These are phyloP conservation scores for Pipra filicauda DNA, from an alignment of 2,113 vertebrate genomes.

Conservation along the genomic window DNA sequence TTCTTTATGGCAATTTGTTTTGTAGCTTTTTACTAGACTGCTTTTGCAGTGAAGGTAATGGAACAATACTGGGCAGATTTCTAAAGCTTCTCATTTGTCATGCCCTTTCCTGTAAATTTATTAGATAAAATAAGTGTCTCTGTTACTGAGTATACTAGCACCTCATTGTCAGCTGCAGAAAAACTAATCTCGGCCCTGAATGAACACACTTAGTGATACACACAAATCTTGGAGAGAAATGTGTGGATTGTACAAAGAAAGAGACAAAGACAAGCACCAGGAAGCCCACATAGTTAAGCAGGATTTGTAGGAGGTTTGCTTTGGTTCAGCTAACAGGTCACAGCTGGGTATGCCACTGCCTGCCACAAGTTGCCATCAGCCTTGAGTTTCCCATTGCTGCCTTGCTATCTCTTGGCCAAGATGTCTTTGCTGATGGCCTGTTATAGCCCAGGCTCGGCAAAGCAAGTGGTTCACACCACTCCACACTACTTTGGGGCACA, in stretches of 20 bases:
- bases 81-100: neutral
- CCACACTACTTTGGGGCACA: rapidly evolving
- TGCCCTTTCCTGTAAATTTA: neutral
- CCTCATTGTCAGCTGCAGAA: neutral
- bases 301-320: neutral
- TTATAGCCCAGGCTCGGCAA: neutral
- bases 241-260: neutral
- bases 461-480: neutral
- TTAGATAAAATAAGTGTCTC: neutral
- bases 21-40: neutral
- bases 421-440: neutral
- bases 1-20: neutral
- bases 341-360: neutral
- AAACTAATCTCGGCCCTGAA: neutral
- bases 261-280: neutral
- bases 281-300: neutral
- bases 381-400: neutral
- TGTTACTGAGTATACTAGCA: neutral
- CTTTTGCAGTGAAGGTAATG: neutral
- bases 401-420: neutral
- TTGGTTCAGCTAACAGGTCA: neutral
- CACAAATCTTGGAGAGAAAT: neutral
- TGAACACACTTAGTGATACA: neutral
- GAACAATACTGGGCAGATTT: neutral
- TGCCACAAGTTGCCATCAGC: neutral